Evolutionary conservation across 2,888 invertebrate species (phyloP).

Genomic region (Sarcophaga variegata): DNA sequence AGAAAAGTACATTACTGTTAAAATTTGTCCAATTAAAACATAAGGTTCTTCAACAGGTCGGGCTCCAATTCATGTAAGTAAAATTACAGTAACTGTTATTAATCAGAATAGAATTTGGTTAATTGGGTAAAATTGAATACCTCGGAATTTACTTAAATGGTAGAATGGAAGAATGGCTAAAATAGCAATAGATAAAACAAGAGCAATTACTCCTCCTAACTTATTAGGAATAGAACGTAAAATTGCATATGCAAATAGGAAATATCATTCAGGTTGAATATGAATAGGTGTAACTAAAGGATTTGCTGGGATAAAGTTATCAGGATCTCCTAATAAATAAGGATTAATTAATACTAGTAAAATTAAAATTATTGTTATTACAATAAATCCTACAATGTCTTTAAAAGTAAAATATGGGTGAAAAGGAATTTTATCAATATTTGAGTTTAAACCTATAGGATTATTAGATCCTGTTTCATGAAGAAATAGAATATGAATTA

Average conservation of each 20-base stretch:
- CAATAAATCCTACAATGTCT: slow-evolving; percentile 85
- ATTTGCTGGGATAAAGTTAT: slow-evolving; percentile 86
- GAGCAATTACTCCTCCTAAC: slow-evolving; percentile 86
- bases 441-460: slow-evolving; percentile 85
- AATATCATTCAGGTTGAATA: slow-evolving; percentile 93
- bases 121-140: slow-evolving; percentile 85
- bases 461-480: slow-evolving; percentile 88
- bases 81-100: slow-evolving; percentile 83
- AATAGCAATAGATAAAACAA: slow-evolving; percentile 85
- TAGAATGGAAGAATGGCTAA: slow-evolving; percentile 85
- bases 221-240: slow-evolving; percentile 91
- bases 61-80: slow-evolving; percentile 89
- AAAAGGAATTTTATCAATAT: slow-evolving; percentile 87
- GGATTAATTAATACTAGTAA: slow-evolving; percentile 84
- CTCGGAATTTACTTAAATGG: slow-evolving; percentile 84
- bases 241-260: slow-evolving; percentile 91
- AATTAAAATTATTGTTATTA: slow-evolving; percentile 83
- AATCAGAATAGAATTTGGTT: slow-evolving; percentile 85
- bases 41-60: slow-evolving; percentile 87
- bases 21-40: slow-evolving; percentile 84
- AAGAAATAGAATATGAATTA: slow-evolving; percentile 86
- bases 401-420: slow-evolving; percentile 86
- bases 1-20: slow-evolving; percentile 84
- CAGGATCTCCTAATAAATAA: slow-evolving; percentile 86
- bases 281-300: slow-evolving; percentile 85